phyloP scores from a whole-genome alignment of 2,113 vertebrate genomes.

The Danionella cerebrum region DNA sequence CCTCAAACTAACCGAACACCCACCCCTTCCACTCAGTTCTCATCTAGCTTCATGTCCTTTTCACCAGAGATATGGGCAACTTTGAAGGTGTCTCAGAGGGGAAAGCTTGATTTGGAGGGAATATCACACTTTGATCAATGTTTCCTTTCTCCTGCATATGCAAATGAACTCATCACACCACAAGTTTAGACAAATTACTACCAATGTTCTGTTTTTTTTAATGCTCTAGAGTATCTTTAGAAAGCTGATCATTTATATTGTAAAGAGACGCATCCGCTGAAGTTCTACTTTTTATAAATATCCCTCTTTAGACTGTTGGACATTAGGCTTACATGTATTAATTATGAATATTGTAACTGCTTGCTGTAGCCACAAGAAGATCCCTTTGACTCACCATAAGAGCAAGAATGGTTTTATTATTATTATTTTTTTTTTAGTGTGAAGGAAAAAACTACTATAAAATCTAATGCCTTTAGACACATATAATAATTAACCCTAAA shows the following conservation, averaged over 20 bases:
- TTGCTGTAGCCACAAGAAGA: too few species aligned
- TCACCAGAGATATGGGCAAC: slow-evolving; percentile 19
- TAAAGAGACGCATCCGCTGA: too few species aligned
- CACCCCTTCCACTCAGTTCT: not conserved
- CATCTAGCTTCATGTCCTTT: not conserved
- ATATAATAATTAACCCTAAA: too few species aligned
- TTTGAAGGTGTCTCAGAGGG: slow-evolving; percentile 29
- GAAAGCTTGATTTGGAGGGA: not conserved
- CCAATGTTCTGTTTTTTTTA: not conserved
- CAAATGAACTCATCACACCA: not conserved
- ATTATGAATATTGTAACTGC: too few species aligned
- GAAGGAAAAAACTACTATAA: too few species aligned
- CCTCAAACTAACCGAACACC: slow-evolving; percentile 6
- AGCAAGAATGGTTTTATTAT: too few species aligned
- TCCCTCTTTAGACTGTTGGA: too few species aligned
- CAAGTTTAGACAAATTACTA: not conserved
- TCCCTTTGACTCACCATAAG: too few species aligned
- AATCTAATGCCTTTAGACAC: too few species aligned
- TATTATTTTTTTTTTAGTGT: too few species aligned
- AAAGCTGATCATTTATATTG: not conserved
- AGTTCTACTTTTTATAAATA: too few species aligned
- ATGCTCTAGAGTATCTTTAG: not conserved
- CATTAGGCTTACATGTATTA: too few species aligned
- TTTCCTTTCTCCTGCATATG: not conserved
- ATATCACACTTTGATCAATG: slow-evolving; percentile 39